These are phyloP conservation scores for Acleris cristana DNA, from an alignment of 2,888 invertebrate genomes.

Conservation along the genomic window DNA sequence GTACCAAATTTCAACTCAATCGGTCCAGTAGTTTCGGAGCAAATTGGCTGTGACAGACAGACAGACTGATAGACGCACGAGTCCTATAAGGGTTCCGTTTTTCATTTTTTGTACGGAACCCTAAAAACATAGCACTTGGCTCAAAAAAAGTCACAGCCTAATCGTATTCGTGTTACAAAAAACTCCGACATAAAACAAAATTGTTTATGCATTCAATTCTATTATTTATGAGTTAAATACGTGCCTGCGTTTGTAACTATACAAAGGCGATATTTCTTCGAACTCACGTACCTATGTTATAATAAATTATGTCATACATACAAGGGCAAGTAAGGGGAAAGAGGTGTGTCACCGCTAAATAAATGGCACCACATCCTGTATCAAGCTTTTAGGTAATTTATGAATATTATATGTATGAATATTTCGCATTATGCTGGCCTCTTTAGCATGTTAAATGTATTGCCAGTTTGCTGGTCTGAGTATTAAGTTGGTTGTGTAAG, in stretches of 20 bases:
- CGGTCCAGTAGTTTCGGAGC: too few species aligned
- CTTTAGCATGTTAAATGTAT: slow-evolving; percentile 16
- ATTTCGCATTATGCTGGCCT: slow-evolving; percentile 18
- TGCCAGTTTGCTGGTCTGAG: neutral
- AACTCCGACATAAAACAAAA: slow-evolving; percentile 29
- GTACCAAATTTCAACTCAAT: too few species aligned
- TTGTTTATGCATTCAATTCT: slow-evolving; percentile 37
- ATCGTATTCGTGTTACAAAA: slow-evolving; percentile 11
- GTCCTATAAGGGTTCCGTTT: too few species aligned
- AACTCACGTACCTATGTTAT: slow-evolving; percentile 15
- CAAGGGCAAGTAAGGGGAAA: slow-evolving; percentile 12
- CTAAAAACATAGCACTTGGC: too few species aligned
- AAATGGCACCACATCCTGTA: slow-evolving; percentile 34
- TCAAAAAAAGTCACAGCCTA: slow-evolving; percentile 2
- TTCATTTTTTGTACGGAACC: too few species aligned
- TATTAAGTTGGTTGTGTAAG: neutral
- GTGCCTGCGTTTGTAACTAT: slow-evolving; percentile 34
- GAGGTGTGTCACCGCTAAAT: slow-evolving; percentile 35
- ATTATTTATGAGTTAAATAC: slow-evolving; percentile 38
- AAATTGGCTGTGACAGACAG: too few species aligned
- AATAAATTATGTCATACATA: slow-evolving; percentile 36
- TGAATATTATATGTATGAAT: slow-evolving; percentile 33
- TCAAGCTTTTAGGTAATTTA: slow-evolving; percentile 23
- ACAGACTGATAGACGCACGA: too few species aligned
- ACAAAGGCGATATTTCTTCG: slow-evolving; percentile 28